These are phyloP conservation scores for Lottia gigantea DNA, from an alignment of 2,888 invertebrate species.

Conservation along the genomic window DNA sequence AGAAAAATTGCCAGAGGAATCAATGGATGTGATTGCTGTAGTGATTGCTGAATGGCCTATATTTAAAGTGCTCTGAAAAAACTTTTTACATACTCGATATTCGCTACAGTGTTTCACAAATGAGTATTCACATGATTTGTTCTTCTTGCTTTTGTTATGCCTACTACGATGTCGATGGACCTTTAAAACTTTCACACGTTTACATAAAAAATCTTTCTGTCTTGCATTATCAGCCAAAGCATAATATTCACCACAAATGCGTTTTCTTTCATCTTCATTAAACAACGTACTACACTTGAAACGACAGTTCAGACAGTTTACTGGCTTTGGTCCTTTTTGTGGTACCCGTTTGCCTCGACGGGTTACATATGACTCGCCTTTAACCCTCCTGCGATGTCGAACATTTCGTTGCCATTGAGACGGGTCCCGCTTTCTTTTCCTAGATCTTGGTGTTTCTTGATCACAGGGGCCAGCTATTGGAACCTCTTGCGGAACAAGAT, in stretches of 20 bases:
- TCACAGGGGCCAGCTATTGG: background rate
- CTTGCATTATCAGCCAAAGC: background rate
- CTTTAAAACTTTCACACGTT: background rate
- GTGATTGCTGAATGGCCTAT: background rate
- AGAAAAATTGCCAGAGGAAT: constrained; percentile 1
- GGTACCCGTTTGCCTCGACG: background rate
- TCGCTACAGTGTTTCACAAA: background rate
- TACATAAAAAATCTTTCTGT: background rate
- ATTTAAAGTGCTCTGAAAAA: background rate
- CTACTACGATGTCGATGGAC: background rate
- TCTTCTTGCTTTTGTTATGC: background rate
- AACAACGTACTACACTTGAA: background rate
- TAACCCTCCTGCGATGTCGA: background rate
- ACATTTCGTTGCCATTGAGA: background rate
- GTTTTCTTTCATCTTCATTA: background rate
- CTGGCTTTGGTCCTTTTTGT: background rate
- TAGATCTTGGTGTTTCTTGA: background rate
- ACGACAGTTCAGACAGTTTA: background rate
- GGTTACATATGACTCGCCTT: background rate
- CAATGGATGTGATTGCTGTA: background rate
- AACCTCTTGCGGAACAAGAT: background rate
- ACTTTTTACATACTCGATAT: background rate
- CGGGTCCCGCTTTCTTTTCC: background rate
- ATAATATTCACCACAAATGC: background rate
- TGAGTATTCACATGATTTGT: background rate